These are phyloP conservation scores for Formica aserva DNA, from an alignment of 2,888 invertebrate species.

Conservation along the genomic window DNA sequence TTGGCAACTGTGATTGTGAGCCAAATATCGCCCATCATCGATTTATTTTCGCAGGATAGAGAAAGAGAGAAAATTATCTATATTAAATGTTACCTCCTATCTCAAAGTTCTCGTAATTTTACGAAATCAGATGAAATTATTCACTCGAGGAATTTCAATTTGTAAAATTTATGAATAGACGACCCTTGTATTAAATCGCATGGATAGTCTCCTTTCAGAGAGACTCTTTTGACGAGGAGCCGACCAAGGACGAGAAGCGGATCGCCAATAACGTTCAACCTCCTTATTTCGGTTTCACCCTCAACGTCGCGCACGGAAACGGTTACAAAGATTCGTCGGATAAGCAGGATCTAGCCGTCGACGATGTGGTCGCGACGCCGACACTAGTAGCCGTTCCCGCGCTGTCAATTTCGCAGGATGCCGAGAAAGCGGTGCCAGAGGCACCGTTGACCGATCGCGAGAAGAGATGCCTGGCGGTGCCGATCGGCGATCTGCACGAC, in stretches of 20 bases:
- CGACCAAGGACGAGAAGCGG: constrained; percentile 68
- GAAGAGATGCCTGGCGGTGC: constrained; percentile 83
- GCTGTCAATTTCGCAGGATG: constrained; percentile 60
- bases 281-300: constrained; percentile 35
- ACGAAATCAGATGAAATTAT: not conserved
- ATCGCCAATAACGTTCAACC: constrained; percentile 22
- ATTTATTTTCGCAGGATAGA: constrained; percentile 59
- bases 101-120: not conserved
- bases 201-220: constrained; percentile 83
- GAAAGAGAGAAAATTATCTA: constrained; percentile 39
- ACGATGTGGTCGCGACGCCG: not conserved
- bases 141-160: not conserved
- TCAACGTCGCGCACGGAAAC: constrained; percentile 7
- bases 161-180: not conserved
- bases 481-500: constrained; percentile 82
- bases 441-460: constrained; percentile 82
- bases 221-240: constrained; percentile 79
- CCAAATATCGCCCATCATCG: constrained; percentile 68
- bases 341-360: not conserved
- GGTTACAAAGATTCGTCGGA: not conserved
- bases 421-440: constrained; percentile 64
- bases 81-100: not conserved
- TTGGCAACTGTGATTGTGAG: constrained; percentile 62
- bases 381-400: constrained; percentile 47
- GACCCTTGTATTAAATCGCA: not conserved